Evolutionary conservation across 2,888 invertebrate genomes (phyloP).

Genomic region (Colostygia pectinataria): DNA sequence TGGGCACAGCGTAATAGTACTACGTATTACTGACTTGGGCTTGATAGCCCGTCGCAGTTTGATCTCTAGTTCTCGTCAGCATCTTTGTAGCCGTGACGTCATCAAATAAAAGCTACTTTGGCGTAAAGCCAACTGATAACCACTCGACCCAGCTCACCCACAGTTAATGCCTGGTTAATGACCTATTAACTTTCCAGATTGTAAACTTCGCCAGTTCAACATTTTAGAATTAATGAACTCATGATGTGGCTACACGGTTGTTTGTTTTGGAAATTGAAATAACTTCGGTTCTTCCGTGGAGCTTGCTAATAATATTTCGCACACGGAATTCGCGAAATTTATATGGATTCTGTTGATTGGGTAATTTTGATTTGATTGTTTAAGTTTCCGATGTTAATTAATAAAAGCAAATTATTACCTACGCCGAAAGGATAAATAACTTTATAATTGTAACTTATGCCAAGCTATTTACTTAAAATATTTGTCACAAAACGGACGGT

Average conservation of each 20-base stretch:
- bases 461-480: too few species aligned
- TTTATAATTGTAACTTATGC: too few species aligned
- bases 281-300: not conserved
- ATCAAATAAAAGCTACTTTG: constrained; percentile 67
- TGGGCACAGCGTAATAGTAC: too few species aligned
- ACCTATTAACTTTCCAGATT: constrained; percentile 64
- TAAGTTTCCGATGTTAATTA: too few species aligned
- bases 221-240: constrained; percentile 27
- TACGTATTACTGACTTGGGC: not conserved
- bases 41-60: constrained; percentile 13
- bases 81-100: constrained; percentile 52
- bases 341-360: too few species aligned
- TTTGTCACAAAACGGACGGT: too few species aligned
- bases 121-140: constrained; percentile 72
- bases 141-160: constrained; percentile 64
- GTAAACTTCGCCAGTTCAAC: constrained; percentile 34
- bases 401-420: too few species aligned
- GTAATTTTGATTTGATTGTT: too few species aligned
- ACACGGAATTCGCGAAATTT: too few species aligned
- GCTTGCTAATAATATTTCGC: not conserved
- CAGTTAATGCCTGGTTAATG: constrained; percentile 69
- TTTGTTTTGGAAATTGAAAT: constrained; percentile 7
- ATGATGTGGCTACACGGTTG: constrained; percentile 1
- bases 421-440: too few species aligned
- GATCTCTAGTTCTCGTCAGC: constrained; percentile 14